Percentiles rank a stretch among this genome's conserved stretches.
phyloP scores from a whole-genome alignment of 2,888 invertebrate species.

The Cryptus armator region DNA sequence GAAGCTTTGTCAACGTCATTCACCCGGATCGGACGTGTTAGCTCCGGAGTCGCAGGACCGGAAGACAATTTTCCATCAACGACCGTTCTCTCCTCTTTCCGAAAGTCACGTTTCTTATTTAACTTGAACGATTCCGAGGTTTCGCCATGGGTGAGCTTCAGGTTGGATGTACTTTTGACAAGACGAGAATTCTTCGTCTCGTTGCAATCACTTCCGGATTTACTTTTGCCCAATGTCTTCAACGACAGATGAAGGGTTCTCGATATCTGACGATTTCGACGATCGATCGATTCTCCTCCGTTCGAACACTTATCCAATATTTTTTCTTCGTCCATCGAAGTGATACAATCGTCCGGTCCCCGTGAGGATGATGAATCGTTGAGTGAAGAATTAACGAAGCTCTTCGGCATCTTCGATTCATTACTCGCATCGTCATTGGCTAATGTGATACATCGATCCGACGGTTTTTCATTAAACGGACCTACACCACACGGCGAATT shows the following conservation, averaged over 20 bases:
- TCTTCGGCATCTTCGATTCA: conserved; percentile 33
- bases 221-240: conserved; percentile 41
- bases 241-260: conserved; percentile 53
- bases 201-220: conserved; percentile 5
- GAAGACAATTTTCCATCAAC: conserved; percentile 40
- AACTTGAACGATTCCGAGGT: conserved; percentile 26
- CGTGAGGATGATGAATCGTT: conserved; percentile 48
- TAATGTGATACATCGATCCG: conserved; percentile 11
- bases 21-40: conserved; percentile 23
- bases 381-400: conserved; percentile 35
- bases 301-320: neutral
- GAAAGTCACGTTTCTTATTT: conserved; percentile 50
- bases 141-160: conserved; percentile 18
- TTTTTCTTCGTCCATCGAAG: conserved; percentile 11
- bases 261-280: conserved; percentile 28
- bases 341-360: neutral
- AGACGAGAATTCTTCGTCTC: conserved; percentile 33
- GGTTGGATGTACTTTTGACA: conserved; percentile 48
- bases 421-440: conserved; percentile 26
- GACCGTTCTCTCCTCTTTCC: conserved; percentile 25
- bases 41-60: conserved; percentile 13
- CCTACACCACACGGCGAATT: neutral
- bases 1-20: conserved; percentile 21
- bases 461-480: conserved; percentile 35
- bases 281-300: conserved; percentile 20